Evolutionary conservation across 2,888 invertebrate genomes (phyloP), one percentile per base, ranked within the genome.

Genomic region (Nymphalis polychloros): DNA sequence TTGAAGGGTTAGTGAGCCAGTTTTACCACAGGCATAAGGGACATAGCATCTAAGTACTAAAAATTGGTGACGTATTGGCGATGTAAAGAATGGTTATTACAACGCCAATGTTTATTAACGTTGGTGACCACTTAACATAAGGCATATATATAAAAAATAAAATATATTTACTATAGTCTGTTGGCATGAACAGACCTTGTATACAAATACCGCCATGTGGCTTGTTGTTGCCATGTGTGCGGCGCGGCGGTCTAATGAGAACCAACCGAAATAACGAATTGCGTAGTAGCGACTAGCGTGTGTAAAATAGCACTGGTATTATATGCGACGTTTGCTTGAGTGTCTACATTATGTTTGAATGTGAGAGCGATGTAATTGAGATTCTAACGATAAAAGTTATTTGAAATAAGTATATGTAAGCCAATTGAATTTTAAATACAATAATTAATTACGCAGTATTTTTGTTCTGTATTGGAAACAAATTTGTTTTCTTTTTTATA

Each of bases 241-340:
- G 61, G 23, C 53, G 61, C 17, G n/a, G n/a, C n/a, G 23, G 23
- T 48, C 41, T 20, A 41, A 17, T 53, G 53, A 65, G 23, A 59
- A 50, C 16, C 66, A 53, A 61, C 55, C 49, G 53, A 67, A 67
- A 62, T 67, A 67, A 55, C 62, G 49, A 62, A 67, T 35, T 57
- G 55, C 66, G 62, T 53, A 67, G 62, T 67, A 57, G 61, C 66
- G 61, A 67, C 55, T 62, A 67, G 61, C 66, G 61, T 61, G 41
- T 41, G 41, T 35, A 13, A 16, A 53, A 20, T 16, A 1, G 27
- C 53, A 23, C 53, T 23, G 27, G 23, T 27, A 10, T 6, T 23
- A 52, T 16, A 16, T 52, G 41, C 41, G 16, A 52, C 23, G 13
- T 23, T 27, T 23, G 23, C 16, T 16, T 20, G 20, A 20, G 16